Conservation (phyloP, 2,113 vertebrate genomes). For the Larimichthys polyactis region DNA sequence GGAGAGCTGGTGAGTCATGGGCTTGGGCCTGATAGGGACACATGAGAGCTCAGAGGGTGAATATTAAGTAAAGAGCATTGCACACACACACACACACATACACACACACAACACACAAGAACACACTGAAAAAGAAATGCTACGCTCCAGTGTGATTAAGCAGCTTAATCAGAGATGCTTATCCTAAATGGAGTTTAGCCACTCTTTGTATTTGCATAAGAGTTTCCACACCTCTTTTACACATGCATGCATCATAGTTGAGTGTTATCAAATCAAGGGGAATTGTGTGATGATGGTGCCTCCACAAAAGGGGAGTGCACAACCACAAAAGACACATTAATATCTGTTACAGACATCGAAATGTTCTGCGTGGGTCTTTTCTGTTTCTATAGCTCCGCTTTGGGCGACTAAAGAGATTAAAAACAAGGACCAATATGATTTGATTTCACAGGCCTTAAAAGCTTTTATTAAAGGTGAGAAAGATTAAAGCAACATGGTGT, state of each 20-base stretch:
- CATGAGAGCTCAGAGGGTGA: constrained; percentile 42
- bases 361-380: not conserved
- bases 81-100: not conserved
- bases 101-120: constrained; percentile 7
- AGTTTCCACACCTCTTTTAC: constrained; percentile 8
- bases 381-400: not conserved
- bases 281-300: not conserved
- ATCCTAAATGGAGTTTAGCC: constrained; percentile 10
- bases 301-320: not conserved
- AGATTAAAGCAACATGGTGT: constrained; percentile 3
- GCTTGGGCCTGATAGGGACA: constrained; percentile 80
- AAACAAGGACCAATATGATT: constrained; percentile 3
- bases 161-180: constrained; percentile 19
- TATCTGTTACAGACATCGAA: not conserved
- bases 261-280: not conserved
- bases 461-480: constrained; percentile 1
- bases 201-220: constrained; percentile 8
- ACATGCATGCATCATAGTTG: not conserved
- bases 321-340: not conserved
- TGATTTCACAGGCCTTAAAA: not conserved
- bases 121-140: not conserved
- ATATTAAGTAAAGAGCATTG: constrained; percentile 2
- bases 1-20: constrained; percentile 87
- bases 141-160: constrained; percentile 10
- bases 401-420: not conserved